A percentile compares a stretch with the other conserved stretches of the same genome.
Conservation (phyloP, 2,797 vertebrate genomes). For the Sebastes umbrosus region DNA sequence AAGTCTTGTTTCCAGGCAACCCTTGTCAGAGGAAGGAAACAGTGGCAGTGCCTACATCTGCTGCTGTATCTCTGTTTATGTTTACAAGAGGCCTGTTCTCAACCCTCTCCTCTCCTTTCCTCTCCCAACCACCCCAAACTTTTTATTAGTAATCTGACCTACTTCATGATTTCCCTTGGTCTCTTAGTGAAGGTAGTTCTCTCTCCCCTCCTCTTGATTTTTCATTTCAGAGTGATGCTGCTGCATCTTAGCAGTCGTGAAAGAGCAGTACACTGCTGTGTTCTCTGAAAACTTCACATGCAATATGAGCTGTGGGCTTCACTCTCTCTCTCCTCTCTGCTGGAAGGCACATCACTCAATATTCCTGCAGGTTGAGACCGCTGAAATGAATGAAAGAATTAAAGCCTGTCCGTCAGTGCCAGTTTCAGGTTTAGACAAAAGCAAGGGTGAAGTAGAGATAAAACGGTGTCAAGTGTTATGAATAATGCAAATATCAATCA, state of each 20-base stretch:
- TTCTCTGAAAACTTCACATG: constrained; percentile 41
- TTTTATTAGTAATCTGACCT: background rate
- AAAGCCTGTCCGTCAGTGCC: background rate
- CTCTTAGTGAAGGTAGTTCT: background rate
- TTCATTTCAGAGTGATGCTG: background rate
- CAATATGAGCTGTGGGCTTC: constrained; percentile 15
- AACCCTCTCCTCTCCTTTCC: background rate
- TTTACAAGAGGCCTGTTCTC: background rate
- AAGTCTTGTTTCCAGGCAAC: constrained; percentile 37
- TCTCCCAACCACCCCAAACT: background rate
- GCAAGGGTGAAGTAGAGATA: background rate
- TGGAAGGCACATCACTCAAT: constrained; percentile 42
- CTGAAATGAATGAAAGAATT: constrained; percentile 13
- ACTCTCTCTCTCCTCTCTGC: constrained; percentile 8
- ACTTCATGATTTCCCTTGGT: constrained; percentile 1
- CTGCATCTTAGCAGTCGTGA: background rate
- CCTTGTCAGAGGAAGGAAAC: constrained; percentile 7
- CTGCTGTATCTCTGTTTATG: constrained; percentile 27
- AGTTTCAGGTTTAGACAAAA: background rate
- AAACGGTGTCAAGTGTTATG: background rate
- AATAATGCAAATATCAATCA: constrained; percentile 1
- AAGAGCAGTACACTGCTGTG: constrained; percentile 20
- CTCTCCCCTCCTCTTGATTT: background rate
- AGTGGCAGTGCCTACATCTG: background rate
- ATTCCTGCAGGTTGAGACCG: background rate